Percentiles rank a stretch among this genome's conserved stretches.
These are phyloP conservation scores for Maconellicoccus hirsutus DNA, from an alignment of 1,140 invertebrate genomes.

Conservation along the genomic window DNA sequence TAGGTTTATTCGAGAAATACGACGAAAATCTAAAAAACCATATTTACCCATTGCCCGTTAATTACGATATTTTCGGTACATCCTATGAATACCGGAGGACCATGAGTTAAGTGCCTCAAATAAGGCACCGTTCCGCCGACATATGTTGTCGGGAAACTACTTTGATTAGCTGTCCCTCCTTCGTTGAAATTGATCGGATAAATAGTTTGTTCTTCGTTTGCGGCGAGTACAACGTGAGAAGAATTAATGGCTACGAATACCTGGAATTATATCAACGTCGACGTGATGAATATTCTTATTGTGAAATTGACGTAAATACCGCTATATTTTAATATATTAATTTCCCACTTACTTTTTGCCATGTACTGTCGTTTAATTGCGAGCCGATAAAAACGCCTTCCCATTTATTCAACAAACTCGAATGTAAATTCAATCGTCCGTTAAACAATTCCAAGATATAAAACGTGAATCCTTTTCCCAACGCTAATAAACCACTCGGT, in stretches of 20 bases:
- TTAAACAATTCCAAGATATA: conserved; percentile 69
- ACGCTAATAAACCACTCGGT: conserved; percentile 68
- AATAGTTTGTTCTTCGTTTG: conserved; percentile 78
- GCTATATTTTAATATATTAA: conserved; percentile 5
- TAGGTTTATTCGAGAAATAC: background rate
- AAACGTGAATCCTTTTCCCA: conserved; percentile 67
- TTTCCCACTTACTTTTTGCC: conserved; percentile 55
- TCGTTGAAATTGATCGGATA: conserved; percentile 72
- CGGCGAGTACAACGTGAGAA: conserved; percentile 67
- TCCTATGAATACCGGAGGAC: conserved; percentile 67
- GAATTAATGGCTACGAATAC: conserved; percentile 75
- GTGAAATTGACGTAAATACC: background rate
- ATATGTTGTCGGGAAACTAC: conserved; percentile 67
- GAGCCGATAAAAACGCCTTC: conserved; percentile 75
- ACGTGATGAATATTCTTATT: background rate
- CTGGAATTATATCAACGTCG: too few relatives aligned
- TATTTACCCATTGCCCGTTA: conserved; percentile 61
- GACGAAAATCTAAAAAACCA: background rate
- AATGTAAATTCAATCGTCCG: conserved; percentile 71
- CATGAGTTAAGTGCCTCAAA: conserved; percentile 51
- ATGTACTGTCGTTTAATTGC: conserved; percentile 68
- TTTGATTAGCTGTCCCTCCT: conserved; percentile 54
- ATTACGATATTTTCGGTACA: conserved; percentile 84
- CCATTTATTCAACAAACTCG: conserved; percentile 75
- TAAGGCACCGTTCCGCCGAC: conserved; percentile 62